Base-by-base conservation (phyloP, 2,113 vertebrate species). In the Nothobranchius kuhntae region DNA sequence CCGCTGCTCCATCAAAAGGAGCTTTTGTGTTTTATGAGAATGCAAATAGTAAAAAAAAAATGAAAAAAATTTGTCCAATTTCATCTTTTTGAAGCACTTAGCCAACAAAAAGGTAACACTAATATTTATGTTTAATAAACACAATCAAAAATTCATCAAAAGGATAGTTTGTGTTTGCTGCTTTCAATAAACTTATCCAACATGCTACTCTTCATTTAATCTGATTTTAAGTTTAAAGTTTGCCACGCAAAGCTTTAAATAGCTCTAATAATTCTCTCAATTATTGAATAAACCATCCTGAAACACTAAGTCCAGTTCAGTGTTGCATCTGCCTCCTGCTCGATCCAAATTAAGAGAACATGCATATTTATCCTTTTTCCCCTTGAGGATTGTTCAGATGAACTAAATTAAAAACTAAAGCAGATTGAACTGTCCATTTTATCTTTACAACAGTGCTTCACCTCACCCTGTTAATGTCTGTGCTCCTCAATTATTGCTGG, bases 381-480 rank as follows among this genome's bases (percentile, higher is more conserved):
- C n/a, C 6, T 15, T 24, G 46, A 52, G 47, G 24, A 14, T 36
- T 73, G 35, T 74, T 57, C 44, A 38, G 14, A 46, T 50, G 56
- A 58, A 65, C 71, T 61, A 57, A 80, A 71, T 76, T 30, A 76
- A 58, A 30, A 24, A 64, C 36, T 55, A 13, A 30, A 53, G 7
- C 52, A 36, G 13, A 7, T 13, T 14, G 26, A 74, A 74, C 52
- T 73, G 74, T 53, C 53, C 1, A n/a, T 73, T 81, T 61, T 17
- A 81, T 62, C 74, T 72, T 36, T 80, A 61, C 60, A 48, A 61
- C 17, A 67, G 66, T 76, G 71, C 64, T 21, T 63, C 54, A 75
- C 73, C 68, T 82, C 36, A 67, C 80, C 68, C 68, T 21, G 46
- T 65, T 50, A 40, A 6, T 55, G 58, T 73, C 63, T 74, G 77